Conservation (phyloP, 2,113 vertebrate genomes). For the Python bivittatus region DNA sequence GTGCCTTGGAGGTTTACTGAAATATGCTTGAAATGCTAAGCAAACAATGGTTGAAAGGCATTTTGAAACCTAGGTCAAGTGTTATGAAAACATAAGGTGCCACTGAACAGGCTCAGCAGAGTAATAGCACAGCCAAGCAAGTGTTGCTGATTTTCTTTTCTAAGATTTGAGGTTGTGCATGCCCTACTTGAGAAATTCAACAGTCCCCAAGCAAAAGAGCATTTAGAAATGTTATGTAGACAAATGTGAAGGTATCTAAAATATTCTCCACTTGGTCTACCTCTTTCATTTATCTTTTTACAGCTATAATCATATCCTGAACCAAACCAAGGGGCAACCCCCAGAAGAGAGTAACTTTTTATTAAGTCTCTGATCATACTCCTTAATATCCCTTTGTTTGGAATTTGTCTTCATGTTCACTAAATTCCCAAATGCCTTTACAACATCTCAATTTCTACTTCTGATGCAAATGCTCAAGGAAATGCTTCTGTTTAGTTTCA, state of each 20-base stretch:
- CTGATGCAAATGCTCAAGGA: background rate
- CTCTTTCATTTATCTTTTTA: background rate
- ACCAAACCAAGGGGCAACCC: background rate
- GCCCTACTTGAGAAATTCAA: background rate
- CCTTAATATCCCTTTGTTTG: background rate
- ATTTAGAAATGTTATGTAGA: background rate
- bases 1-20: background rate
- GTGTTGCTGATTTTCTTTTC: background rate
- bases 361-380: background rate
- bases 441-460: background rate
- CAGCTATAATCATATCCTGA: background rate
- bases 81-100: background rate
- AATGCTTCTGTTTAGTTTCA: background rate
- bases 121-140: background rate
- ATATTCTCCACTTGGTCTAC: background rate
- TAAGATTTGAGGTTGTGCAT: background rate
- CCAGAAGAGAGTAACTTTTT: background rate
- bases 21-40: constrained; percentile 22
- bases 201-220: background rate
- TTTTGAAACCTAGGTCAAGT: background rate
- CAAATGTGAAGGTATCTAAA: background rate
- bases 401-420: background rate
- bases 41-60: background rate
- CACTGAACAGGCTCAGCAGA: background rate
- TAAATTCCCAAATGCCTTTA: background rate